These are phyloP conservation scores for Trigoniulus corallinus DNA, from an alignment of 1,140 invertebrate genomes.

Conservation along the genomic window DNA sequence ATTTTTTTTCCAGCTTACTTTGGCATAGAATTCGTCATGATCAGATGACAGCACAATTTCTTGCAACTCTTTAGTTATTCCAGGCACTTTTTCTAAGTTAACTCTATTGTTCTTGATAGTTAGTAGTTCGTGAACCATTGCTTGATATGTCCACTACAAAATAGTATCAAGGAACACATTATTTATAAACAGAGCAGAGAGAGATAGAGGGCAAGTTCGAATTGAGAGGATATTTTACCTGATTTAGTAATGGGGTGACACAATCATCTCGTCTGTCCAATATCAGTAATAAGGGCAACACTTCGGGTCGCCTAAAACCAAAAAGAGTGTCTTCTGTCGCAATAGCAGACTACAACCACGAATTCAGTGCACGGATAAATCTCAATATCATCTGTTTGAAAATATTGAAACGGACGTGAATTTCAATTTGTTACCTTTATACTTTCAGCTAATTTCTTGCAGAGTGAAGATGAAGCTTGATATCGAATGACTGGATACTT, in stretches of 20 bases:
- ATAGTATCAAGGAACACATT: conserved; percentile 1
- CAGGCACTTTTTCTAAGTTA: conserved; percentile 60
- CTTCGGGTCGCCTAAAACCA: conserved; percentile 55
- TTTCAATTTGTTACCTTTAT: conserved; percentile 32
- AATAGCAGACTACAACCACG: conserved; percentile 43
- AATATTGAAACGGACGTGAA: no score
- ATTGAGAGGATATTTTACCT: no score
- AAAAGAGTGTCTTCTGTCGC: conserved; percentile 73
- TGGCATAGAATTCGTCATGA: conserved; percentile 94
- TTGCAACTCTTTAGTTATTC: conserved; percentile 57
- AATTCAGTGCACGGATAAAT: neutral
- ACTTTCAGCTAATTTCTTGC: conserved; percentile 68
- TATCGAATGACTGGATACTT: conserved; percentile 81
- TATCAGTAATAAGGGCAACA: conserved; percentile 61
- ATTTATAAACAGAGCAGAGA: conserved; percentile 5
- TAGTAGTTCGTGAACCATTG: conserved; percentile 96
- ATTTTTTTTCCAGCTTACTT: conserved; percentile 32
- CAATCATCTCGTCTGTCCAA: conserved; percentile 84
- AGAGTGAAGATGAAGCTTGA: conserved; percentile 70
- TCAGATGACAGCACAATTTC: conserved; percentile 87
- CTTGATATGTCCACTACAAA: conserved; percentile 93
- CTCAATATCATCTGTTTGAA: no score
- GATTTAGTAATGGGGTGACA: conserved; percentile 90
- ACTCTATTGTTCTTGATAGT: conserved; percentile 91
- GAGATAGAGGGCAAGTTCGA: no score